Base-by-base conservation (phyloP, 2,888 invertebrate species). In the Uloborus plumipes region DNA sequence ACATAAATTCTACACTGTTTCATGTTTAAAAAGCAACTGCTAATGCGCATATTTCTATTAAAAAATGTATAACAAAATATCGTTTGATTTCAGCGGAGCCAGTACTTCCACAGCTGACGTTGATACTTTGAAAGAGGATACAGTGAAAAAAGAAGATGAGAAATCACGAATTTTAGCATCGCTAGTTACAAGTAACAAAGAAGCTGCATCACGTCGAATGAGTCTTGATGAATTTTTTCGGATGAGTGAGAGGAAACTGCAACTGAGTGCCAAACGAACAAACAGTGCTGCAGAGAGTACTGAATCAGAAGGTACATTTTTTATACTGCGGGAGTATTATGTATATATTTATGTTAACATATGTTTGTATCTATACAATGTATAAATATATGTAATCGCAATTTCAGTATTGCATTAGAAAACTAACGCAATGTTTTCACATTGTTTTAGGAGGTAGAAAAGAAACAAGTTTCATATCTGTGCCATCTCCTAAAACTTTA, bases 191-290 rank as follows among this genome's bases (percentile, higher is more conserved):
- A 61, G 75, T 2, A 58, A 61, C 7, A 80, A 84, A 66, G 79
- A 75, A 22, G n/a, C 85, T 18, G 80, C 76, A 0, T 72, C 81
- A 0, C 61, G 92, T 86, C 92, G 92, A 77, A 91, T 92, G 11
- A 93, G 93, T 85, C 91, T 94, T 89, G 93, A 93, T 75, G 94
- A 94, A 88, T 90, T 94, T 49, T 93, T 94, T 86, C 93, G 93
- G 87, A 91, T 94, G 91, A 93, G 92, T 84, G 94, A 94, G 87
- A 91, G 91, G 85, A 91, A 89, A 85, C 86, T 88, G 26, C 84
- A 83, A 26, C 15, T 79, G 49, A 66, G 72, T 50, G 70, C 84
- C 1, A 78, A 66, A 55, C 26, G 76, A 50, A 49, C 79, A 0
- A 65, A 73, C 20, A 78, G 70, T 16, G 16, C 61, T 14, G 62